These are phyloP conservation scores for Exaiptasia diaphana DNA, from an alignment of 64 coral and sea anemone genomes.

Conservation along the genomic window DNA sequence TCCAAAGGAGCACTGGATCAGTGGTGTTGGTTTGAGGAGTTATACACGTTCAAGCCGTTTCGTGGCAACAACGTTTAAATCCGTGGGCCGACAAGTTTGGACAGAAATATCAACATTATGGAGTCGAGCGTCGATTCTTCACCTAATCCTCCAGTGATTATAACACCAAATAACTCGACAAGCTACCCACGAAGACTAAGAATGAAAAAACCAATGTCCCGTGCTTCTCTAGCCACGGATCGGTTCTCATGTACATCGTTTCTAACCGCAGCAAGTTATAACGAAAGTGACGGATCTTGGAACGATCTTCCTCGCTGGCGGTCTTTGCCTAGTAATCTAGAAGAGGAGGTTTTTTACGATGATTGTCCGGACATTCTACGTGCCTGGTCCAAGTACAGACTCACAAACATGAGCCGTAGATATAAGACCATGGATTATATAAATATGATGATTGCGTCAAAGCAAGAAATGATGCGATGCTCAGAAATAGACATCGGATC, in stretches of 20 bases:
- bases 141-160: constrained; percentile 71
- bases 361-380: constrained; percentile 86
- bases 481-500: constrained; percentile 32
- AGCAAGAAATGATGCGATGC: constrained; percentile 20
- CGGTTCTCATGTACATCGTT: constrained; percentile 86
- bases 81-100: too few species aligned
- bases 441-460: constrained; percentile 82
- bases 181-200: constrained; percentile 59
- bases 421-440: constrained; percentile 98
- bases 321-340: constrained; percentile 77
- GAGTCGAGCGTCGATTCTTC: background rate
- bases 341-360: constrained; percentile 86
- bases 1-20: constrained; percentile 14
- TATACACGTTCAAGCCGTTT: too few species aligned
- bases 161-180: constrained; percentile 48
- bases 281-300: constrained; percentile 28
- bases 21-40: too few species aligned
- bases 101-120: too few species aligned
- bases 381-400: constrained; percentile 86
- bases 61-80: too few species aligned
- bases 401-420: constrained; percentile 81
- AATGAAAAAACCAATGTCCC: constrained; percentile 69
- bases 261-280: constrained; percentile 55
- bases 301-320: constrained; percentile 71
- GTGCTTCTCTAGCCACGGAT: constrained; percentile 71